phyloP scores from a whole-genome alignment of 2,113 vertebrate genomes.

The Anguilla japonica region DNA sequence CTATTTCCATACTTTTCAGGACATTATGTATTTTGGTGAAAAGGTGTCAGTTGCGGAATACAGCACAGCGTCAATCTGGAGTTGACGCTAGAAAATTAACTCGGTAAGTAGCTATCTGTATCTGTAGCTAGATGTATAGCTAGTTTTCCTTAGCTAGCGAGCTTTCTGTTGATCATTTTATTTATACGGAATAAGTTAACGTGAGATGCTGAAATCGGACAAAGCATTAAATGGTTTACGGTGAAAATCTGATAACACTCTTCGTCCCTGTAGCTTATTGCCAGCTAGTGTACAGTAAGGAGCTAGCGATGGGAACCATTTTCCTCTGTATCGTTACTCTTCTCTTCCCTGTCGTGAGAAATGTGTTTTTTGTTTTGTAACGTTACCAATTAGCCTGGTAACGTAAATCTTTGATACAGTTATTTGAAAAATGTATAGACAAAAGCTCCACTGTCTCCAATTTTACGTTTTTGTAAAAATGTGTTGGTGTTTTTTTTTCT shows the following conservation, averaged over 20 bases:
- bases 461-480: background rate
- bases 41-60: constrained; percentile 9
- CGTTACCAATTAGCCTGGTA: background rate
- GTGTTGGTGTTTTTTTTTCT: background rate
- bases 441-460: background rate
- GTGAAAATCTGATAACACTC: too few relatives aligned
- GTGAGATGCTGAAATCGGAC: too few relatives aligned
- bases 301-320: too few relatives aligned
- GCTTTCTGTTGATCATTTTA: too few relatives aligned
- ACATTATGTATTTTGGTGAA: constrained; percentile 20
- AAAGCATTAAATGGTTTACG: too few relatives aligned
- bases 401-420: background rate
- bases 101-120: constrained; percentile 19
- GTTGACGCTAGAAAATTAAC: constrained; percentile 26
- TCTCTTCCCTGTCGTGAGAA: too few relatives aligned
- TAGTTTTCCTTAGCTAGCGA: background rate
- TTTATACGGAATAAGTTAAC: too few relatives aligned
- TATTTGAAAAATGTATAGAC: background rate
- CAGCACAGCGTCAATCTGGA: constrained; percentile 21
- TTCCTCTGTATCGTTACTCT: too few relatives aligned
- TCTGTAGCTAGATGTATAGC: background rate
- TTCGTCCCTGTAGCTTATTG: too few relatives aligned
- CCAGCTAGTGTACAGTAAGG: too few relatives aligned
- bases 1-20: constrained; percentile 3
- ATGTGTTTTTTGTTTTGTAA: too few relatives aligned